Evolutionary conservation across 2,113 vertebrate species (phyloP).

Genomic region (Lagopus leucura): DNA sequence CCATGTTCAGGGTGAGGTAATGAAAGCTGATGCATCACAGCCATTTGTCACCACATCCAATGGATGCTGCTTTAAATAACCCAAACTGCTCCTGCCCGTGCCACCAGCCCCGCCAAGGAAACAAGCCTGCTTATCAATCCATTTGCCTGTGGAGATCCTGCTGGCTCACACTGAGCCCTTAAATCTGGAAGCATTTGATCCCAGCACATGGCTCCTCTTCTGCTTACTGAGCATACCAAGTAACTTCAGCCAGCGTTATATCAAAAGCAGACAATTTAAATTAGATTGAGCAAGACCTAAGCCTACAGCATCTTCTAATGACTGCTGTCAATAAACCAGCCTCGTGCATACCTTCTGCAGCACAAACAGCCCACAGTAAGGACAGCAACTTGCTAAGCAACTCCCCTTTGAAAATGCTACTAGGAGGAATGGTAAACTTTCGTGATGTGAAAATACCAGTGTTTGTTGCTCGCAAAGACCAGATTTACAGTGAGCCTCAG

Average conservation of each 20-base stretch:
- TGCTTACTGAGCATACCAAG: neutral
- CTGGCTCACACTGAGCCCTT: neutral
- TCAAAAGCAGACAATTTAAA: slow-evolving; percentile 7
- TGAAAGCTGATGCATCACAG: neutral
- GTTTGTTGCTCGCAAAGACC: slow-evolving; percentile 44
- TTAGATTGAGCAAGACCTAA: neutral
- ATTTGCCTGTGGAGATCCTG: neutral
- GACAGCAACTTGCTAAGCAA: neutral
- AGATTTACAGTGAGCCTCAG: slow-evolving; percentile 34
- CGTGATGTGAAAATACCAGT: neutral
- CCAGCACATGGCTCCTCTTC: neutral
- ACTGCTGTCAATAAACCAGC: neutral
- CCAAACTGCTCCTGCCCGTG: neutral
- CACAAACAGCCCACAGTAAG: neutral
- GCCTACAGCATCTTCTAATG: neutral
- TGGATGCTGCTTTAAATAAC: neutral
- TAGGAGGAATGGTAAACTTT: neutral
- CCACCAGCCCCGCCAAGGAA: neutral
- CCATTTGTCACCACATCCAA: neutral
- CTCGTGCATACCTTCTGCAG: neutral
- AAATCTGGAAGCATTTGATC: neutral
- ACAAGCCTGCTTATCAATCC: neutral
- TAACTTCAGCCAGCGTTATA: neutral
- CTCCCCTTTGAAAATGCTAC: neutral
- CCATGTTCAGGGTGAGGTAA: neutral